Conservation (phyloP, 2,888 invertebrate species). For the Melanophora roralis region DNA sequence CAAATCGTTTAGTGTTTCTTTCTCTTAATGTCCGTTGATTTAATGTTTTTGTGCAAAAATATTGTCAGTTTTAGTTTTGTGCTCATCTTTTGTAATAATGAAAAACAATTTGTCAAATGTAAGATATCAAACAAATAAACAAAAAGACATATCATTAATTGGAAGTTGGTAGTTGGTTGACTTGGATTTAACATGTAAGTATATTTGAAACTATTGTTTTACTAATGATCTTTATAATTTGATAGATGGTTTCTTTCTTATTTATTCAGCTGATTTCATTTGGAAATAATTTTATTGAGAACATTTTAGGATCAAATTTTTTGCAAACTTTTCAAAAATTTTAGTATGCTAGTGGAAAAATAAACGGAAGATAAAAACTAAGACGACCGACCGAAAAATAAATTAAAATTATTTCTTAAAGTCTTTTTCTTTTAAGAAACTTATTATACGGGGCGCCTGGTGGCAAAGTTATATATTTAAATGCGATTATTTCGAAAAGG, state of each 20-base stretch:
- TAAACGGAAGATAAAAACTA: no score
- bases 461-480: no score
- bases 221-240: conserved; percentile 53
- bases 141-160: background rate
- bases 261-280: conserved; percentile 53
- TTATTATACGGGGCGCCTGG: no score
- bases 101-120: conserved; percentile 69
- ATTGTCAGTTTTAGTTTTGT: conserved; percentile 67
- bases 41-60: conserved; percentile 54
- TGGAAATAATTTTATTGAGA: background rate
- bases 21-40: conserved; percentile 33
- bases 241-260: conserved; percentile 52
- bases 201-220: conserved; percentile 11
- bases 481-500: no score
- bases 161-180: conserved; percentile 9
- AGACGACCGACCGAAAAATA: no score
- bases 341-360: no score
- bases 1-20: conserved; percentile 61
- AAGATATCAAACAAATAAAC: conserved; percentile 34
- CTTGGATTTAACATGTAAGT: no score
- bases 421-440: no score
- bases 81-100: conserved; percentile 66
- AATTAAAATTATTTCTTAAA: no score
- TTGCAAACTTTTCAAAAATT: no score
- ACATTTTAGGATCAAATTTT: background rate